Conservation (phyloP, 2,888 invertebrate genomes). For the Trachelus iudaicus region DNA sequence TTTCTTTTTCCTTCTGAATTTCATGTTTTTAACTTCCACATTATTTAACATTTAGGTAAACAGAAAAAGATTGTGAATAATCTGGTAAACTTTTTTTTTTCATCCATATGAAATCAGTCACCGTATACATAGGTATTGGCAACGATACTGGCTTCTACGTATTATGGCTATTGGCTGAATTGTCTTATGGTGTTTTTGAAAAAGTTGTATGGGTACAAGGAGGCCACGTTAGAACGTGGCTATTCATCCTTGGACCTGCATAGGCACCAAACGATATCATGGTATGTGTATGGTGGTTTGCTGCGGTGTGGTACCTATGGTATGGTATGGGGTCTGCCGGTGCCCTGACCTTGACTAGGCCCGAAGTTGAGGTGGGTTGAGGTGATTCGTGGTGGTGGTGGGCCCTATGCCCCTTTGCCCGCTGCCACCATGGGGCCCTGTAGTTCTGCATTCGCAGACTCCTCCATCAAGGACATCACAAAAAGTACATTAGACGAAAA, state of each 20-base stretch:
- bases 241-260: not conserved
- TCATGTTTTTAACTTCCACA: no score
- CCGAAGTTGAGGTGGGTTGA: constrained; percentile 63
- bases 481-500: constrained; percentile 66
- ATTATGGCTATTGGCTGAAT: not conserved
- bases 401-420: constrained; percentile 37
- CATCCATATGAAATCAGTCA: not conserved
- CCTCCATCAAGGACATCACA: constrained; percentile 65
- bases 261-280: not conserved
- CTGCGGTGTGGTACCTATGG: not conserved
- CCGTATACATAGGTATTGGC: not conserved
- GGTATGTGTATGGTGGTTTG: not conserved
- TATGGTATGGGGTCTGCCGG: constrained; percentile 39
- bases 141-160: not conserved
- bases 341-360: constrained; percentile 64
- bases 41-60: no score
- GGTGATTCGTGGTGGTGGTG: constrained; percentile 48
- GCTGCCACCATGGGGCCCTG: constrained; percentile 44
- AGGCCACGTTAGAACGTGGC: not conserved
- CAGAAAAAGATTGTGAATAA: no score
- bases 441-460: constrained; percentile 66
- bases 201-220: not conserved
- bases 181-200: not conserved
- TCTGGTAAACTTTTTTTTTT: no score
- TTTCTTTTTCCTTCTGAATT: no score